Evolutionary conservation across 1,140 invertebrate genomes (phyloP).

Genomic region (Frieseomelitta varia): DNA sequence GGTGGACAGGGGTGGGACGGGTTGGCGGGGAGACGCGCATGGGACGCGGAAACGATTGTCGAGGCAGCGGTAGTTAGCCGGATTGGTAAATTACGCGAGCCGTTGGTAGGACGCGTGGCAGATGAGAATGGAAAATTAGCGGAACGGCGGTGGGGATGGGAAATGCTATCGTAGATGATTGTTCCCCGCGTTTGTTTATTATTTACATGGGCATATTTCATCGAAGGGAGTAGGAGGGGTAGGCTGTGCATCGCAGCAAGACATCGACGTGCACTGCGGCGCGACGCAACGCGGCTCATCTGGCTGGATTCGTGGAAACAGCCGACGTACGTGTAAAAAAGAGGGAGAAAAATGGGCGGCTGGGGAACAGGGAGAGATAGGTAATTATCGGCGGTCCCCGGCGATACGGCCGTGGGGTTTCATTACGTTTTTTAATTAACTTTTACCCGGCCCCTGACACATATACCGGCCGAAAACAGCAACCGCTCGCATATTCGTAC

Average conservation of each 20-base stretch:
- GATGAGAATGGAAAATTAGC: conserved; percentile 48
- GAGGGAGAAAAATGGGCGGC: neutral
- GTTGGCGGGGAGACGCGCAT: neutral
- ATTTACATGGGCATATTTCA: conserved; percentile 18
- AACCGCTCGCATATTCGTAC: conserved; percentile 34
- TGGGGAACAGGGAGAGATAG: no score
- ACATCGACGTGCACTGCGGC: neutral
- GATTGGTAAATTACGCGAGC: conserved; percentile 46
- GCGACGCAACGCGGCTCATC: conserved; percentile 6
- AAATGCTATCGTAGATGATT: neutral
- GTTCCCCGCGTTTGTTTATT: conserved; percentile 12
- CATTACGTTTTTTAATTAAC: conserved; percentile 58
- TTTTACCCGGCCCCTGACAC: conserved; percentile 21
- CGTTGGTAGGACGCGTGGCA: neutral
- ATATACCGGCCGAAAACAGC: conserved; percentile 24
- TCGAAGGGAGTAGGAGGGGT: neutral
- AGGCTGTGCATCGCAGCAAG: conserved; percentile 29
- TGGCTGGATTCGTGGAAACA: conserved; percentile 11
- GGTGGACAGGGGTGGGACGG: neutral
- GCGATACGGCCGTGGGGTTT: conserved; percentile 37
- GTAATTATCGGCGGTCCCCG: conserved; percentile 38
- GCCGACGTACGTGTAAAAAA: neutral
- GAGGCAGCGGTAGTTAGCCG: conserved; percentile 47
- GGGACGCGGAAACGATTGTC: conserved; percentile 30
- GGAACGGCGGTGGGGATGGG: neutral